These are phyloP conservation scores for Mechanitis mazaeus DNA, from an alignment of 2,888 invertebrate species.

Conservation along the genomic window DNA sequence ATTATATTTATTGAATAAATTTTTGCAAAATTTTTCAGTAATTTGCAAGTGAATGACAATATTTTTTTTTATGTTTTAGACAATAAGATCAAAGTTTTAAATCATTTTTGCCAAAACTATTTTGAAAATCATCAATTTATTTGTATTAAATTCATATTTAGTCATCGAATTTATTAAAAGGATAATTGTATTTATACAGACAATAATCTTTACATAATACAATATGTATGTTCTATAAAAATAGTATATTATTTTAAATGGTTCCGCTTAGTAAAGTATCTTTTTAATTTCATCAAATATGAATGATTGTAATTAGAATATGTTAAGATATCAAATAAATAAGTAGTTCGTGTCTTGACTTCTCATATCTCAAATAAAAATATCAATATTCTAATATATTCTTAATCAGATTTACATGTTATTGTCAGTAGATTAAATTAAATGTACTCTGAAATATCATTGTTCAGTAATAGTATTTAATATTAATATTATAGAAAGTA, in stretches of 20 bases:
- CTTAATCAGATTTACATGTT: background rate
- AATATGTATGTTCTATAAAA: background rate
- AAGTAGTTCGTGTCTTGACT: no score
- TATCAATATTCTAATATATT: background rate
- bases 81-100: background rate
- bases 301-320: slow-evolving; percentile 28
- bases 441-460: background rate
- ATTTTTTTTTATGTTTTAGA: background rate
- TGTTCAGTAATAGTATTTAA: background rate
- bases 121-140: no score
- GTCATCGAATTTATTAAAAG: background rate
- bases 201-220: background rate
- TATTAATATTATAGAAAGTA: slow-evolving; percentile 6
- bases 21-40: background rate
- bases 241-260: background rate
- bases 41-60: background rate
- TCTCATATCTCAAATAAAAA: no score
- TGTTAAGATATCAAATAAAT: background rate
- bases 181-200: background rate
- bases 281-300: slow-evolving; percentile 30
- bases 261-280: background rate
- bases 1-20: no score
- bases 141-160: no score
- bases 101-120: no score
- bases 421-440: background rate